Evolutionary conservation across 2,113 vertebrate genomes (phyloP).

Genomic region (Bettongia penicillata): DNA sequence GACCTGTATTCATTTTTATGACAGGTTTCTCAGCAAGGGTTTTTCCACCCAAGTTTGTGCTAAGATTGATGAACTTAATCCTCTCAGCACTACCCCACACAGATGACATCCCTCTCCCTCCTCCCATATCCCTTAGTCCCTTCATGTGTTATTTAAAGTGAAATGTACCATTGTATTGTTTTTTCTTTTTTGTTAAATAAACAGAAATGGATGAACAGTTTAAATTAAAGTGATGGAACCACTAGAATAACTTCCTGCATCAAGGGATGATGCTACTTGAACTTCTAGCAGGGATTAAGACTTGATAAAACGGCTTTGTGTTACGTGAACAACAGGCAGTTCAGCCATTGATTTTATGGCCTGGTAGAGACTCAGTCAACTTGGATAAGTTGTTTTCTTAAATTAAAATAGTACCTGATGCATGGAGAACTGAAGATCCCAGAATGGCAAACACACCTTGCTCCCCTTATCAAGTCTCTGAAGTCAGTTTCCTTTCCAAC

Average conservation of each 20-base stretch:
- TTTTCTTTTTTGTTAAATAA: background rate
- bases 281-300: background rate
- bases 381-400: background rate
- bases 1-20: background rate
- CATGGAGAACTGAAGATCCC: background rate
- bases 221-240: background rate
- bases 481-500: background rate
- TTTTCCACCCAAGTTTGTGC: background rate
- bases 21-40: background rate
- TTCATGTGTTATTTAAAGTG: background rate
- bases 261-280: background rate
- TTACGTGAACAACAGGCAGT: background rate
- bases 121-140: background rate
- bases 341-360: background rate
- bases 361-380: background rate
- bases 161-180: background rate
- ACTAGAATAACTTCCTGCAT: background rate
- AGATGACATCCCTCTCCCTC: background rate
- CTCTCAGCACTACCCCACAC: background rate
- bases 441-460: background rate
- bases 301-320: background rate
- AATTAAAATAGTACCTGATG: background rate
- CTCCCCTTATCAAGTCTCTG: background rate
- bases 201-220: background rate
- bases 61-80: background rate